Percentiles rank a stretch among this genome's conserved stretches.
Evolutionary conservation across 2,797 vertebrate species (phyloP).

Genomic region (Podarcis siculus): DNA sequence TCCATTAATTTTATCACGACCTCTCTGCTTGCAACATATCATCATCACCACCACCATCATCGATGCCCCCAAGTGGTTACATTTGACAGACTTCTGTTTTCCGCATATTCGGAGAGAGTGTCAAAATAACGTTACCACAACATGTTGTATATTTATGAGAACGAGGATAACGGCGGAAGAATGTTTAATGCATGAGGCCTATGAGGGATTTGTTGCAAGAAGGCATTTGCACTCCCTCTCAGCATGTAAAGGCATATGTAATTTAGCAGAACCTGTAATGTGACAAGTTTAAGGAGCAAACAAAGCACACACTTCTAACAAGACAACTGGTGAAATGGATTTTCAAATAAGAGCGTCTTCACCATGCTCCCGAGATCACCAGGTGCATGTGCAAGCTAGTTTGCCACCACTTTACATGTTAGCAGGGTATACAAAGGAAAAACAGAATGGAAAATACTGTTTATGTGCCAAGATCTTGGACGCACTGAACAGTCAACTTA

Average conservation of each 20-base stretch:
- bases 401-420: constrained; percentile 27
- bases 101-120: constrained; percentile 30
- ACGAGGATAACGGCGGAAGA: constrained; percentile 42
- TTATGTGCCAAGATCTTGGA: constrained; percentile 59
- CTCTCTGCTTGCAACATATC: background rate
- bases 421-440: constrained; percentile 53
- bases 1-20: background rate
- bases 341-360: constrained; percentile 45
- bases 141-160: constrained; percentile 59
- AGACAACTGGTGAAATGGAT: constrained; percentile 30
- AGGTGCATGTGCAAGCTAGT: constrained; percentile 34
- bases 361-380: background rate
- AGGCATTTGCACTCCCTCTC: constrained; percentile 47
- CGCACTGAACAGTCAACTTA: constrained; percentile 54
- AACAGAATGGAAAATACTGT: constrained; percentile 40
- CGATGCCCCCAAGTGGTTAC: constrained; percentile 15
- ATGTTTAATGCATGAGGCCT: constrained; percentile 54
- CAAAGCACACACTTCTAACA: background rate
- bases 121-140: constrained; percentile 44
- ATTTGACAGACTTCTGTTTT: background rate
- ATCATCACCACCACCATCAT: background rate
- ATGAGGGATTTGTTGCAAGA: constrained; percentile 59
- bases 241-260: constrained; percentile 52
- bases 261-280: constrained; percentile 52
- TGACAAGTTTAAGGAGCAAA: constrained; percentile 58